Percentiles rank a stretch among this genome's conserved stretches.
phyloP scores from a whole-genome alignment of 1,140 invertebrate species.

The Cylas formicarius region DNA sequence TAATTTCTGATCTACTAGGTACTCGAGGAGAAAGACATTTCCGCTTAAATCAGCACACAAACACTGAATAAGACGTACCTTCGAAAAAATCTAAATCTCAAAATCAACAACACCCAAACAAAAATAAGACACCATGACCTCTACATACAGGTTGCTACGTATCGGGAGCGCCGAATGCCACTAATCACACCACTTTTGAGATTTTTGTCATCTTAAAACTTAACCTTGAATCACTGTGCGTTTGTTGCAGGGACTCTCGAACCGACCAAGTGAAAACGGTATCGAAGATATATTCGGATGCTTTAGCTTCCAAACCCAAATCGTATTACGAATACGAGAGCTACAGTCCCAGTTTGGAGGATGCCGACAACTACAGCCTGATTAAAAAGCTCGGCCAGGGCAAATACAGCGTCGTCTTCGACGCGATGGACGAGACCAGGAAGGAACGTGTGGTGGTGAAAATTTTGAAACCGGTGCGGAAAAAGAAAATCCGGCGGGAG shows the following conservation, averaged over 20 bases:
- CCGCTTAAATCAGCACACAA: too few species aligned
- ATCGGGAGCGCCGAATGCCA: too few species aligned
- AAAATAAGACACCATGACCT: too few species aligned
- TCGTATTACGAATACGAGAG: constrained; percentile 99
- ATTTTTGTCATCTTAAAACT: too few species aligned
- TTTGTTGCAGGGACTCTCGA: constrained; percentile 21
- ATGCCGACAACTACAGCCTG: constrained; percentile 98
- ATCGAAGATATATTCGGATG: constrained; percentile 85
- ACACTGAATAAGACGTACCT: too few species aligned
- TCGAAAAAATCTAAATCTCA: too few species aligned
- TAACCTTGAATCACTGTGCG: too few species aligned
- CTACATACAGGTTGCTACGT: too few species aligned
- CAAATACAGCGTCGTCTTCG: constrained; percentile 87
- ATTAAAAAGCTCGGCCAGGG: constrained; percentile 96
- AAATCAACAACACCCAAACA: too few species aligned
- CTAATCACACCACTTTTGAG: neutral
- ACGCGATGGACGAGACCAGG: constrained; percentile 14
- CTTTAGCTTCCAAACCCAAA: constrained; percentile 91
- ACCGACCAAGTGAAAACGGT: constrained; percentile 22
- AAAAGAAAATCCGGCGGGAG: constrained; percentile 78
- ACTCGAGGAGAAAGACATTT: too few species aligned
- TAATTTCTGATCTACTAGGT: too few species aligned
- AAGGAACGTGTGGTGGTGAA: constrained; percentile 35
- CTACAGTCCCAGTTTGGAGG: constrained; percentile 93
- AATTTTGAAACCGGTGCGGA: constrained; percentile 64